phyloP scores from a whole-genome alignment of 2,888 invertebrate species.

The Palloptera scutellata region DNA sequence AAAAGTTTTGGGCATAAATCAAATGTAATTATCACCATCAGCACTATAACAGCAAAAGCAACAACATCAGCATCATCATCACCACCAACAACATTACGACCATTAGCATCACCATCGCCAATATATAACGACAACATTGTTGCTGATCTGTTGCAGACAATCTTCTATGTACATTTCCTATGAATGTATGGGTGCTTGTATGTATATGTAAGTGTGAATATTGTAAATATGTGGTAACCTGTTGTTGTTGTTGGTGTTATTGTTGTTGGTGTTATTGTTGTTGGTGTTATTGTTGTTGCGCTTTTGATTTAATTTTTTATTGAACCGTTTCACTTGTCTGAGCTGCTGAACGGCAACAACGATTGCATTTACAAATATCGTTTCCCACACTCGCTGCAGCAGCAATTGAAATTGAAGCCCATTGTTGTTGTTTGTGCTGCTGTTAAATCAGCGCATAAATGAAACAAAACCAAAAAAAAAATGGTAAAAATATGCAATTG shows the following conservation, averaged over 20 bases:
- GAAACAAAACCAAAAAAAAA: too few relatives aligned
- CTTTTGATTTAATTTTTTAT: too few relatives aligned
- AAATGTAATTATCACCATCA: slow-evolving; percentile 35
- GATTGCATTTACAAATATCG: slow-evolving; percentile 9
- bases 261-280: neutral
- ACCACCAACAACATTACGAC: too few relatives aligned
- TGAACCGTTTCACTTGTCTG: too few relatives aligned
- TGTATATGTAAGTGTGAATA: too few relatives aligned
- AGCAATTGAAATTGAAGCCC: slow-evolving; percentile 21
- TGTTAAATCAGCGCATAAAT: too few relatives aligned
- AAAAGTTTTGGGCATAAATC: slow-evolving; percentile 35
- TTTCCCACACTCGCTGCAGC: slow-evolving; percentile 26
- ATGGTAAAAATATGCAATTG: neutral
- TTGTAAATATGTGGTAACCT: slow-evolving; percentile 4
- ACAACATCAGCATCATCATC: too few relatives aligned
- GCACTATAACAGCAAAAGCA: neutral
- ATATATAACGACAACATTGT: too few relatives aligned
- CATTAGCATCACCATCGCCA: too few relatives aligned
- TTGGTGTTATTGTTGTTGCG: neutral
- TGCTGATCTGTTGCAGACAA: slow-evolving; percentile 13
- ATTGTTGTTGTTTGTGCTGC: neutral
- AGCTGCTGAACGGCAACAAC: too few relatives aligned
- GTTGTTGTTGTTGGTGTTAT: neutral
- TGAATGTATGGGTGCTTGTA: too few relatives aligned
- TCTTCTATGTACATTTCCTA: neutral